Evolutionary conservation across 2,113 vertebrate species (phyloP).

Genomic region (Noctilio leporinus): DNA sequence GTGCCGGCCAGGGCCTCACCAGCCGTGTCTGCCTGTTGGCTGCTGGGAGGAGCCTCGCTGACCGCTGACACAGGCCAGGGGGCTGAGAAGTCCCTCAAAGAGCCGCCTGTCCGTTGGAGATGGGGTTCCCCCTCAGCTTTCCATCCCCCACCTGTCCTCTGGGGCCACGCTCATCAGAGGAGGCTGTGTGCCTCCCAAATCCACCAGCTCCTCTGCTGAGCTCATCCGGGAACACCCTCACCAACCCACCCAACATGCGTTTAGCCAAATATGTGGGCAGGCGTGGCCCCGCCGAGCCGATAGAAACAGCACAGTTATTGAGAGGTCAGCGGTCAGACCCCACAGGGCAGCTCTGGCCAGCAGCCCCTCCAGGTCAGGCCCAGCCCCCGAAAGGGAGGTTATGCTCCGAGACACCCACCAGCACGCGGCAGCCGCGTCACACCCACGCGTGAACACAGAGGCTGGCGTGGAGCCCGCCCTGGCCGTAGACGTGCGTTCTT

Average conservation of each 20-base stretch:
- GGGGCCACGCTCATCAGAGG: too few relatives aligned
- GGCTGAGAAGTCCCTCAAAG: background rate
- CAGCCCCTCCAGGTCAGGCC: too few relatives aligned
- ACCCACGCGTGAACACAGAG: background rate
- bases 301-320: background rate
- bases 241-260: background rate
- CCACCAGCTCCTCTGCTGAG: too few relatives aligned
- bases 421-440: too few relatives aligned
- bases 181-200: background rate
- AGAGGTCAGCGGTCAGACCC: background rate
- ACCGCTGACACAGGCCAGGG: background rate
- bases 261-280: background rate
- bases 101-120: background rate
- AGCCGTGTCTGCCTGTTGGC: background rate
- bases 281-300: background rate
- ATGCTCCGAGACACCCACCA: background rate
- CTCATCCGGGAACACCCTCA: background rate
- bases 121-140: background rate
- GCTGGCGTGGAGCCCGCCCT: background rate
- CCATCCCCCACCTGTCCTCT: rapidly evolving
- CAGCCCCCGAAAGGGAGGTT: background rate
- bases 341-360: background rate
- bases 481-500: background rate
- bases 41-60: too few relatives aligned
- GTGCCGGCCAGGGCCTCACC: background rate